Evolutionary conservation across 2,888 invertebrate genomes (phyloP).

Genomic region (Oligia fasciuncula): DNA sequence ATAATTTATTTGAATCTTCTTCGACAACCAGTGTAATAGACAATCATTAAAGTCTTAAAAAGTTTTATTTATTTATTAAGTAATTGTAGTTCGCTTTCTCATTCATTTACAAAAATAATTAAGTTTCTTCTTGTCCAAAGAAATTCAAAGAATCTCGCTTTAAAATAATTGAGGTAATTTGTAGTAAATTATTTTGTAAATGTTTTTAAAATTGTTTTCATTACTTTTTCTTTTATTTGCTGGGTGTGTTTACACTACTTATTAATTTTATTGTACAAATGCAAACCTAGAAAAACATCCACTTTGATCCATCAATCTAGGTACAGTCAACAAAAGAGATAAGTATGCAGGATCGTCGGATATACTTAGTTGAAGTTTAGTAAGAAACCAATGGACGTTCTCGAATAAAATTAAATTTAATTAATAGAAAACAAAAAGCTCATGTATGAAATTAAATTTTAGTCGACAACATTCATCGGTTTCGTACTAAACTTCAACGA

Average conservation of each 20-base stretch:
- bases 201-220: not conserved
- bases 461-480: too few relatives aligned
- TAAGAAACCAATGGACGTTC: too few relatives aligned
- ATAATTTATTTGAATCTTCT: constrained; percentile 5
- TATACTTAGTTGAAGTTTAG: too few relatives aligned
- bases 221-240: not conserved
- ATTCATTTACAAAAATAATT: constrained; percentile 4
- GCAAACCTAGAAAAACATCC: not conserved
- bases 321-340: too few relatives aligned
- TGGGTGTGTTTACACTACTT: not conserved
- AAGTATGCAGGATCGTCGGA: too few relatives aligned
- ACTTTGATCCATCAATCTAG: not conserved
- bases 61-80: not conserved
- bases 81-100: constrained; percentile 6
- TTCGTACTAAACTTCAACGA: too few relatives aligned
- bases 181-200: not conserved
- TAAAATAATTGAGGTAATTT: not conserved
- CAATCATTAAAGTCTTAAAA: constrained; percentile 9
- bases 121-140: not conserved
- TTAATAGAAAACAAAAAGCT: too few relatives aligned
- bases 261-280: not conserved
- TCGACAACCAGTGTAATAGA: not conserved
- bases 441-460: too few relatives aligned
- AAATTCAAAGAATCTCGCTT: not conserved
- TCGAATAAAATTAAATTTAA: too few relatives aligned